Conservation (phyloP, 2,797 vertebrate genomes). For the Hemibagrus guttatus region DNA sequence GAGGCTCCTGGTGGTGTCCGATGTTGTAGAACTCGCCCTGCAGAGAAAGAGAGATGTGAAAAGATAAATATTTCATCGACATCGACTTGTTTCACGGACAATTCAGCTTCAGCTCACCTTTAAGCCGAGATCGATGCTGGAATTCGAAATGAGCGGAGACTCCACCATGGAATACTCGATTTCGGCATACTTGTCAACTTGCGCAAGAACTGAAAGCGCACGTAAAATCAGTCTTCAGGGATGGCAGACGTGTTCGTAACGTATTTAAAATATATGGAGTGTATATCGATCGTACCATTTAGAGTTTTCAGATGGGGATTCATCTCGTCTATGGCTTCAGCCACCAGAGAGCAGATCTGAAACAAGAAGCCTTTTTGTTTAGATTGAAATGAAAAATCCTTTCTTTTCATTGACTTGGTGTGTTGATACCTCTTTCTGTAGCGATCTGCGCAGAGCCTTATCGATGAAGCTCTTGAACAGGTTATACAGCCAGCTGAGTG, state of each 20-base stretch:
- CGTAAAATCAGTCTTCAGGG: slow-evolving; percentile 1
- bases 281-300: slow-evolving; percentile 67
- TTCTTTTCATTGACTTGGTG: not conserved
- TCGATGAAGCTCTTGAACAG: slow-evolving; percentile 68
- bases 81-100: not conserved
- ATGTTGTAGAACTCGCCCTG: slow-evolving; percentile 80
- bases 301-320: slow-evolving; percentile 74
- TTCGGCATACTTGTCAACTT: slow-evolving; percentile 73
- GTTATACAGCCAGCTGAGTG: slow-evolving; percentile 77
- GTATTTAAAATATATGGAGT: too few relatives aligned
- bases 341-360: slow-evolving; percentile 76
- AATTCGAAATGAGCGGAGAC: slow-evolving; percentile 62
- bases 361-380: slow-evolving; percentile 38
- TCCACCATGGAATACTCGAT: slow-evolving; percentile 78
- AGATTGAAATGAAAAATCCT: not conserved
- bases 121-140: slow-evolving; percentile 68
- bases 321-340: slow-evolving; percentile 62
- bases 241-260: not conserved
- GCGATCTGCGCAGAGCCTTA: slow-evolving; percentile 58
- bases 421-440: slow-evolving; percentile 69
- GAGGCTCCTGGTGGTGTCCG: slow-evolving; percentile 74
- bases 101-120: slow-evolving; percentile 67
- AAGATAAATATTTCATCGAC: not conserved
- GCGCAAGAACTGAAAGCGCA: slow-evolving; percentile 67
- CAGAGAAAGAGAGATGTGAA: not conserved